Conservation (phyloP, 1,140 invertebrate genomes). For the Bilobella aurantiaca region DNA sequence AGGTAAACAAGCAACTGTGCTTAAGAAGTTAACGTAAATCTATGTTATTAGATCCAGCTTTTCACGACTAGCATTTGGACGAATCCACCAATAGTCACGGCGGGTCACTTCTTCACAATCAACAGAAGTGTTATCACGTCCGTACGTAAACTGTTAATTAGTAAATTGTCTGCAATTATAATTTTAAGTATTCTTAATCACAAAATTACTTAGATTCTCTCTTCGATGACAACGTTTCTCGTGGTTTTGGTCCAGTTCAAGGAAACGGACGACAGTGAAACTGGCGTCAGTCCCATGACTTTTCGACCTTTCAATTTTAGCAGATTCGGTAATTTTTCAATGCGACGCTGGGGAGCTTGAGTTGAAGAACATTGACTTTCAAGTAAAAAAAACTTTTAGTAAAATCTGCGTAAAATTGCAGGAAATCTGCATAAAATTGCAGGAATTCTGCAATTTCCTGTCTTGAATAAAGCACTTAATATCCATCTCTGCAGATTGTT, state of each 20-base stretch:
- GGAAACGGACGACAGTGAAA: slow-evolving; percentile 13
- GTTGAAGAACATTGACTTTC: too few relatives aligned
- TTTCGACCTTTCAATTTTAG: background rate
- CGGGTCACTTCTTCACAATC: slow-evolving; percentile 18
- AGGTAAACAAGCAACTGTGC: background rate
- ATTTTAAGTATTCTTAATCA: background rate
- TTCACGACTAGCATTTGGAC: background rate
- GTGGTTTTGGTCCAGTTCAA: slow-evolving; percentile 22
- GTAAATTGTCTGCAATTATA: background rate
- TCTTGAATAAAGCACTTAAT: too few relatives aligned
- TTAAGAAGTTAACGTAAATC: background rate
- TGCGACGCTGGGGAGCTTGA: too few relatives aligned
- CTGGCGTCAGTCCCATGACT: background rate
- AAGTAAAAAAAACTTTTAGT: too few relatives aligned
- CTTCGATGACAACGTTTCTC: slow-evolving; percentile 22
- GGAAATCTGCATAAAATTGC: too few relatives aligned
- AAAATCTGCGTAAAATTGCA: too few relatives aligned
- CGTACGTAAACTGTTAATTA: slow-evolving; percentile 7
- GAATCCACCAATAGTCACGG: slow-evolving; percentile 19
- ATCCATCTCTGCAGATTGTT: too few relatives aligned
- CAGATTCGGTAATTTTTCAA: background rate
- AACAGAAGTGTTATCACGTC: slow-evolving; percentile 20
- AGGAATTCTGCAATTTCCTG: too few relatives aligned
- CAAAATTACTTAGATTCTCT: slow-evolving; percentile 2
- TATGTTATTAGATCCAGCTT: slow-evolving; percentile 14